Percentiles rank a stretch among this genome's conserved stretches.
phyloP scores from a whole-genome alignment of 2,888 invertebrate species.

The Cyaniris semiargus region DNA sequence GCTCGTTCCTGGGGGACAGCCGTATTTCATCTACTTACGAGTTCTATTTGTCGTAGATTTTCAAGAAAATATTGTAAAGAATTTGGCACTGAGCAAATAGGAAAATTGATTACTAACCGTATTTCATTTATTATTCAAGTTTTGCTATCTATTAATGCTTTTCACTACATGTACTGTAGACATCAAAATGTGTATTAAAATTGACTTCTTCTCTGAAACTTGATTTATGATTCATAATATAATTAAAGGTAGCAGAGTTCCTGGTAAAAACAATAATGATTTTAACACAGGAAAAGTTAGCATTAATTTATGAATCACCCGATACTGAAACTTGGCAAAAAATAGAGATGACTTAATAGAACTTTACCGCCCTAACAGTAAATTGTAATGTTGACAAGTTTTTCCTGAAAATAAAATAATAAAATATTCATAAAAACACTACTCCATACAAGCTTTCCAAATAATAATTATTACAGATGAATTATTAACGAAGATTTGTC shows the following conservation, averaged over 20 bases:
- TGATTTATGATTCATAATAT: background rate
- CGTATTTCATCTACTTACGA: background rate
- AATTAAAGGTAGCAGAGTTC: conserved; percentile 1
- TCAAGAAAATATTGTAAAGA: background rate
- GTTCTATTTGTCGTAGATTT: background rate
- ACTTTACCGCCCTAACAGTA: background rate
- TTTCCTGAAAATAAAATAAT: background rate
- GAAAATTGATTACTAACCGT: no score
- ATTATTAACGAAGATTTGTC: conserved; percentile 31
- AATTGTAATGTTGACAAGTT: no score
- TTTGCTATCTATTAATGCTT: no score
- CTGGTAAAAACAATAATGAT: background rate
- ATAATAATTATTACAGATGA: conserved; percentile 26
- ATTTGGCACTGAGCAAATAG: background rate
- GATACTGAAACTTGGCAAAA: background rate
- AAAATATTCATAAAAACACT: background rate
- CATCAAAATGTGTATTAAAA: no score
- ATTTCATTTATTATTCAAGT: no score
- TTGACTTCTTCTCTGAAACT: background rate
- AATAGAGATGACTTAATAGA: background rate
- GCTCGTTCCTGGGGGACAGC: background rate
- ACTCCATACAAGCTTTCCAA: background rate
- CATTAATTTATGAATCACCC: background rate
- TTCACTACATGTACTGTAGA: no score
- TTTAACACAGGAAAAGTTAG: background rate